These are phyloP conservation scores for Dryoscopus gambensis DNA, from an alignment of 2,113 vertebrate genomes.

Conservation along the genomic window DNA sequence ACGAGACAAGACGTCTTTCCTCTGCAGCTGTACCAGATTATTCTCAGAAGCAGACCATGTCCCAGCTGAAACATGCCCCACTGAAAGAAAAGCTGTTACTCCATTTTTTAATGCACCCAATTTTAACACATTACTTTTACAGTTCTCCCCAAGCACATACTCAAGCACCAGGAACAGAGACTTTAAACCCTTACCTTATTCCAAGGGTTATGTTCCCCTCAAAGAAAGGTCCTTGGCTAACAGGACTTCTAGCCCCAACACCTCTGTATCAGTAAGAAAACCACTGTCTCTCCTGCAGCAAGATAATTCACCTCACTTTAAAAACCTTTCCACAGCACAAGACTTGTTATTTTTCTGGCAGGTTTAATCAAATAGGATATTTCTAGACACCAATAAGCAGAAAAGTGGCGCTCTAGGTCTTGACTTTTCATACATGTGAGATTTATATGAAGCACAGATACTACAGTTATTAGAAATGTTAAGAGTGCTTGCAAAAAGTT, in stretches of 20 bases:
- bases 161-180: neutral
- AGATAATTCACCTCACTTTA: neutral
- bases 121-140: neutral
- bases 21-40: neutral
- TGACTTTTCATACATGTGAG: neutral
- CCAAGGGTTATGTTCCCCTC: neutral
- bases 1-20: neutral
- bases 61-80: neutral
- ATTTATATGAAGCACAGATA: neutral
- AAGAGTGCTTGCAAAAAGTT: neutral
- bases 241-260: neutral
- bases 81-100: neutral
- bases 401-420: neutral
- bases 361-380: neutral
- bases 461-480: neutral
- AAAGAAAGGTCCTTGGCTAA: neutral
- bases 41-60: neutral
- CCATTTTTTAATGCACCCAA: neutral
- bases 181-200: neutral
- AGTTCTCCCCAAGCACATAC: neutral
- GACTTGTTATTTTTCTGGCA: neutral
- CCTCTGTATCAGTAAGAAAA: neutral
- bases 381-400: neutral
- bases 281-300: neutral
- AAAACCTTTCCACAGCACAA: neutral